phyloP scores from a whole-genome alignment of 2,888 invertebrate species.

The Amiota mariae region DNA sequence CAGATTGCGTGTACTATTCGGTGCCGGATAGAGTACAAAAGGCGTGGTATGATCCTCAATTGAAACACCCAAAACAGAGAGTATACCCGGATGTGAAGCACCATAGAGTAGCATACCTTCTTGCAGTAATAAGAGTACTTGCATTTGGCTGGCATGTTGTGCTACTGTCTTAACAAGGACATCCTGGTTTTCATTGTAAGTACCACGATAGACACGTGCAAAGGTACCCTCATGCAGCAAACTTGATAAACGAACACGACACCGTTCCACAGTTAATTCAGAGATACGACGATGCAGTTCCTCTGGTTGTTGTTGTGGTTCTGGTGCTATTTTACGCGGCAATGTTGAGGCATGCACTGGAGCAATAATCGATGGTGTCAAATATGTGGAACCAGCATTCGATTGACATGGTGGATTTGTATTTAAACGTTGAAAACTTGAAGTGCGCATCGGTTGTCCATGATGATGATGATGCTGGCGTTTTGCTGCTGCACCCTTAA shows the following conservation, averaged over 20 bases:
- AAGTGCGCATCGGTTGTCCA: constrained; percentile 72
- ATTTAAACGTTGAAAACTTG: constrained; percentile 73
- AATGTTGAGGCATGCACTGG: constrained; percentile 69
- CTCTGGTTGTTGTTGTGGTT: constrained; percentile 69
- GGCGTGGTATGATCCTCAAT: constrained; percentile 93
- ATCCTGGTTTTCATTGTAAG: constrained; percentile 82
- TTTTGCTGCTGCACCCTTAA: constrained; percentile 71
- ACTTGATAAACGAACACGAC: constrained; percentile 85
- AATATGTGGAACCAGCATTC: constrained; percentile 61
- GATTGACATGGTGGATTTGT: constrained; percentile 68
- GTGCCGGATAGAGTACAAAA: constrained; percentile 84
- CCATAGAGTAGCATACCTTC: constrained; percentile 79
- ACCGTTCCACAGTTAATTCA: constrained; percentile 76
- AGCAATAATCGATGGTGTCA: constrained; percentile 69
- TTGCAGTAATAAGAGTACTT: constrained; percentile 89
- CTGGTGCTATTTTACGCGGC: constrained; percentile 68
- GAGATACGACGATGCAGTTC: constrained; percentile 72
- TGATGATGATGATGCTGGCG: constrained; percentile 69
- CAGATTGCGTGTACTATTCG: constrained; percentile 75
- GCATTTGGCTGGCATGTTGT: constrained; percentile 90
- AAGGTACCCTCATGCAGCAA: constrained; percentile 90
- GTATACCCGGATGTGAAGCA: constrained; percentile 81
- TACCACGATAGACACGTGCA: constrained; percentile 88
- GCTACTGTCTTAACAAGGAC: constrained; percentile 92
- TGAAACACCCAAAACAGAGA: constrained; percentile 90